Percentiles rank a stretch among this genome's conserved stretches.
Evolutionary conservation across 1,140 invertebrate species (phyloP).

Genomic region (Pachypsylla venusta): DNA sequence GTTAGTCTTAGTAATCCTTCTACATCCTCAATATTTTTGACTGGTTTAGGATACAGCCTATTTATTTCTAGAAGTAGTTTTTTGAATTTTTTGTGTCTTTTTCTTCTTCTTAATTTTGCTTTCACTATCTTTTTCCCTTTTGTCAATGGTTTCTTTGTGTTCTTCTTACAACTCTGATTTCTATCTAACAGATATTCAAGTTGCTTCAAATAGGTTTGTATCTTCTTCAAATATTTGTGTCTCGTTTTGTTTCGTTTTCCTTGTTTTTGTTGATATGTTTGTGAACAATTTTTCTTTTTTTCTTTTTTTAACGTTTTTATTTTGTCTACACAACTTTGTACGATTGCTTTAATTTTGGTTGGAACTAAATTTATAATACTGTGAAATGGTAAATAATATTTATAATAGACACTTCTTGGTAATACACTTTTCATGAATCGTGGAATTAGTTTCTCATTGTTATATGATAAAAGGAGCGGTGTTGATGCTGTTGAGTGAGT

Average conservation of each 20-base stretch:
- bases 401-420: background rate
- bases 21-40: background rate
- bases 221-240: constrained; percentile 3
- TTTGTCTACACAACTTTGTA: background rate
- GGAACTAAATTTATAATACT: background rate
- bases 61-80: background rate
- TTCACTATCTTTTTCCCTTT: background rate
- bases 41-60: background rate
- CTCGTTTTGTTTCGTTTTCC: background rate
- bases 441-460: background rate
- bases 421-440: background rate
- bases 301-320: background rate
- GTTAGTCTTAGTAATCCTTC: background rate
- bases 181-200: background rate
- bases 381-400: background rate
- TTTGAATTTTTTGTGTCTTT: background rate
- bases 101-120: background rate
- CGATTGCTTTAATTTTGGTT: background rate
- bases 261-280: background rate
- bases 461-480: background rate
- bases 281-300: no score
- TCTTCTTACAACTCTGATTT: background rate
- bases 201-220: background rate
- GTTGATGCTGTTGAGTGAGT: background rate
- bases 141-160: background rate